A percentile compares a stretch with the other conserved stretches of the same genome.
phyloP scores from a whole-genome alignment of 2,888 invertebrate species.

The Agrotis exclamationis region DNA sequence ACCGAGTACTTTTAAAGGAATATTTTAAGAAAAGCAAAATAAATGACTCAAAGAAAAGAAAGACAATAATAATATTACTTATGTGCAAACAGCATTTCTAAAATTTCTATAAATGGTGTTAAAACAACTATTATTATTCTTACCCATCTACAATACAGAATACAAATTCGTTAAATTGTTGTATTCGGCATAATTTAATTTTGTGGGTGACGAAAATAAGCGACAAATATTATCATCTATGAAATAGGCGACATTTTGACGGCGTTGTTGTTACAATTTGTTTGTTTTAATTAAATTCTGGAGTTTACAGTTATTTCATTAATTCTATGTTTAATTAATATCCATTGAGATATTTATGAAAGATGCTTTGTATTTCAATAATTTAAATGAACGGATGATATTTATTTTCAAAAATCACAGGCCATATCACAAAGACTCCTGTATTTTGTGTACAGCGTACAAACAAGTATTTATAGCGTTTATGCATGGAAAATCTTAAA shows the following conservation, averaged over 20 bases:
- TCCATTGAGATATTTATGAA: slow-evolving; percentile 4
- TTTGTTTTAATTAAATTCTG: slow-evolving; percentile 37
- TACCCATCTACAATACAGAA: background rate
- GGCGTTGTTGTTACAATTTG: slow-evolving; percentile 20
- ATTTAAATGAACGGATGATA: no score
- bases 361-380: background rate
- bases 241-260: background rate
- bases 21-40: no score
- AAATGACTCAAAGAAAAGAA: no score
- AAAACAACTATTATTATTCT: background rate
- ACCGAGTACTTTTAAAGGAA: no score
- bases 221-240: slow-evolving; percentile 8
- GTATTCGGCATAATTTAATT: slow-evolving; percentile 20
- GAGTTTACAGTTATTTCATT: slow-evolving; percentile 27
- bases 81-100: no score
- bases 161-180: slow-evolving; percentile 4
- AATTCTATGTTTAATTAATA: slow-evolving; percentile 12
- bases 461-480: no score
- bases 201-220: slow-evolving; percentile 1
- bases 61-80: no score
- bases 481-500: no score
- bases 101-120: background rate
- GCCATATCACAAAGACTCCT: no score
- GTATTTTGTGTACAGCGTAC: no score
- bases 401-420: no score